phyloP scores from a whole-genome alignment of 2,797 vertebrate genomes.

The Hemitrygon akajei region DNA sequence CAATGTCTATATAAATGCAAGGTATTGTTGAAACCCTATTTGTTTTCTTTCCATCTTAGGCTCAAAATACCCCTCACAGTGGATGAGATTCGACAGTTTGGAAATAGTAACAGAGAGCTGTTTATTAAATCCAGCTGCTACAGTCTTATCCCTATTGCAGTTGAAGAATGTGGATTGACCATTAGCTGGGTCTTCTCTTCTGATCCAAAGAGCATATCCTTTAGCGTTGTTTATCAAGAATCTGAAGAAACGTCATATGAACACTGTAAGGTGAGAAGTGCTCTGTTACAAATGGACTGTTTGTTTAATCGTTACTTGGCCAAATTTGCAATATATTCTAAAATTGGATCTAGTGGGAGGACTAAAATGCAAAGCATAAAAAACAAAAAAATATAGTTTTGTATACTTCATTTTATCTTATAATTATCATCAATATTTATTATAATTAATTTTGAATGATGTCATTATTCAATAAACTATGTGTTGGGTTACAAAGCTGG shows the following conservation, averaged over 20 bases:
- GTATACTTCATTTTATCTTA: background rate
- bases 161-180: conserved; percentile 65
- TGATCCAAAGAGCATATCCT: conserved; percentile 87
- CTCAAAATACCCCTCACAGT: conserved; percentile 67
- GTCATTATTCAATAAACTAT: background rate
- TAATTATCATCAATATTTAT: background rate
- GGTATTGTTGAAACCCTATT: background rate
- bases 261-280: conserved; percentile 74
- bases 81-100: conserved; percentile 74
- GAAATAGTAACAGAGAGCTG: conserved; percentile 73
- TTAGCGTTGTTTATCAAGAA: conserved; percentile 80
- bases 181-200: conserved; percentile 91
- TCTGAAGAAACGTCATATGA: conserved; percentile 62
- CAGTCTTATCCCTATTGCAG: conserved; percentile 70
- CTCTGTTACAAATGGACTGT: background rate
- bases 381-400: background rate
- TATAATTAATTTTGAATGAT: background rate
- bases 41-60: conserved; percentile 51
- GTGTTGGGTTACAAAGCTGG: background rate
- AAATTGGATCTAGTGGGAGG: background rate
- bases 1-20: too few species aligned
- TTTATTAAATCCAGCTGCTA: conserved; percentile 85
- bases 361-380: background rate
- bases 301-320: background rate
- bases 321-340: background rate